Percentiles rank a stretch among this genome's conserved stretches.
These are phyloP conservation scores for Sebastes hopkinsi DNA, from an alignment of 2,797 vertebrate species.

Conservation along the genomic window DNA sequence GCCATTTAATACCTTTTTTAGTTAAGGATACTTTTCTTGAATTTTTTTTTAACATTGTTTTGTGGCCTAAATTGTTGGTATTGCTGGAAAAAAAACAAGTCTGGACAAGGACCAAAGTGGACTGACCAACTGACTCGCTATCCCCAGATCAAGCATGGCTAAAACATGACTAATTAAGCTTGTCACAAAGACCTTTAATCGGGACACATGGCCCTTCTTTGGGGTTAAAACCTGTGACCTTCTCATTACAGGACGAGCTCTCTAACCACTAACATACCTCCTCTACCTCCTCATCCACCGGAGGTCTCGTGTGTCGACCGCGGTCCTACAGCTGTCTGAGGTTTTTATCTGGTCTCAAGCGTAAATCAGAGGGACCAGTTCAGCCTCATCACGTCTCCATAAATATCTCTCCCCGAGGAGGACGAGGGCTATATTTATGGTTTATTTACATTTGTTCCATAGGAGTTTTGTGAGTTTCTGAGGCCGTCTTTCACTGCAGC, in stretches of 20 bases:
- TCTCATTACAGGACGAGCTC: conserved; percentile 8
- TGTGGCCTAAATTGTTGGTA: no score
- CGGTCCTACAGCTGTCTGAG: conserved; percentile 37
- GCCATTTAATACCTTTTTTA: no score
- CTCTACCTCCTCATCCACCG: neutral
- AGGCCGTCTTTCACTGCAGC: neutral
- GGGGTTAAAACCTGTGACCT: conserved; percentile 22
- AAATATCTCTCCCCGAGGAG: conserved; percentile 25
- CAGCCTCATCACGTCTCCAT: conserved; percentile 11
- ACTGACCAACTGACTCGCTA: no score
- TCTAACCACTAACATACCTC: neutral
- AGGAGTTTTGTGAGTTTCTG: neutral
- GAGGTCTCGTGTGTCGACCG: conserved; percentile 34
- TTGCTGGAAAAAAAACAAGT: no score
- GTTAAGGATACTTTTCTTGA: no score
- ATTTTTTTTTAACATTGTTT: no score
- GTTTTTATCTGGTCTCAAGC: neutral
- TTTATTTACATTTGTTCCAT: conserved; percentile 16
- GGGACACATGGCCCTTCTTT: neutral
- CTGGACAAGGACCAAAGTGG: no score
- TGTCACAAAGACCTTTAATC: neutral
- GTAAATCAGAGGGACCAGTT: conserved; percentile 28
- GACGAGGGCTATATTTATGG: neutral
- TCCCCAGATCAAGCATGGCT: no score
- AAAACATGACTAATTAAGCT: no score